Conservation (phyloP, 2,888 invertebrate species). For the Amphipyra berbera region DNA sequence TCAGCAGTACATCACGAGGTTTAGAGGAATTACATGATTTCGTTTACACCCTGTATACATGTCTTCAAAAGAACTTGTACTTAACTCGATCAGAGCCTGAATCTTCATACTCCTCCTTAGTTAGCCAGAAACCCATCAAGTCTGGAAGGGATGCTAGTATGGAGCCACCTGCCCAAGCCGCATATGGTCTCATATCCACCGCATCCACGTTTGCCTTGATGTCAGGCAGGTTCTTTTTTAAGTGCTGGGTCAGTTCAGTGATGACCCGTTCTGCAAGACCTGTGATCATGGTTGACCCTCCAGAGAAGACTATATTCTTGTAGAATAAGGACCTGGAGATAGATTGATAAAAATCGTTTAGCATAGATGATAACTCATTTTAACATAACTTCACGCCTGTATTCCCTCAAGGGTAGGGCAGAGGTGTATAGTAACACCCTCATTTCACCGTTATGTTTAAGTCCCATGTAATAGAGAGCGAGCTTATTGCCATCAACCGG, state of each 20-base stretch:
- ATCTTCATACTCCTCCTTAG: conserved; percentile 98
- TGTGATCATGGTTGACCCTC: conserved; percentile 96
- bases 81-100: conserved; percentile 96
- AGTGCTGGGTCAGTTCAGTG: conserved; percentile 93
- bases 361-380: too few relatives aligned
- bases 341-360: too few relatives aligned
- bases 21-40: too few relatives aligned
- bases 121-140: conserved; percentile 98
- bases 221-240: conserved; percentile 77
- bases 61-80: conserved; percentile 96
- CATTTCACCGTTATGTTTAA: too few relatives aligned
- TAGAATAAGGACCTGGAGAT: conserved; percentile 93
- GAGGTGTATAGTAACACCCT: too few relatives aligned
- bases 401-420: too few relatives aligned
- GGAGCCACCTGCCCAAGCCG: conserved; percentile 99
- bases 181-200: conserved; percentile 96
- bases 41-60: too few relatives aligned
- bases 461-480: too few relatives aligned
- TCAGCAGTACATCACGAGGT: too few relatives aligned
- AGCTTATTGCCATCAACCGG: too few relatives aligned
- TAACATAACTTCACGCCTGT: too few relatives aligned
- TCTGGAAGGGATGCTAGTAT: conserved; percentile 97
- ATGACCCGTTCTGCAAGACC: conserved; percentile 97
- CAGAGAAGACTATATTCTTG: conserved; percentile 96
- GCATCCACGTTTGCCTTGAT: conserved; percentile 93